Evolutionary conservation across 35 echinoderm and acorn worm species (phyloP).

Genomic region (Ptychodera flava): DNA sequence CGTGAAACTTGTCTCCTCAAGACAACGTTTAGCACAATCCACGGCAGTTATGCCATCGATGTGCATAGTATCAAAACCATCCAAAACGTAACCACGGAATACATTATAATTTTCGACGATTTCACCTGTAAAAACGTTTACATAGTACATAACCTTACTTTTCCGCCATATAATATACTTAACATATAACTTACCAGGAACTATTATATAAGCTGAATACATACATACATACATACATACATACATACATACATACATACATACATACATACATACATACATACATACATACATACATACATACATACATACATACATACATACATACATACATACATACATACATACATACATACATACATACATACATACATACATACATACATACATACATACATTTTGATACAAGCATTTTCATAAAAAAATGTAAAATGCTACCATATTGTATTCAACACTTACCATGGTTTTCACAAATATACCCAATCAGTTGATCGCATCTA

Average conservation of each 20-base stretch:
- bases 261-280: neutral
- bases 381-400: neutral
- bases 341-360: neutral
- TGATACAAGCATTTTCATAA: neutral
- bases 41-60: slow-evolving; percentile 51
- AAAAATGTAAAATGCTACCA: no score
- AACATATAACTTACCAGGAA: no score
- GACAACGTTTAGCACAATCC: slow-evolving; percentile 68
- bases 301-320: neutral
- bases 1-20: slow-evolving; percentile 46
- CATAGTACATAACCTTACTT: no score
- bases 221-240: neutral
- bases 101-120: slow-evolving; percentile 63
- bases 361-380: neutral
- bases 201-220: no score
- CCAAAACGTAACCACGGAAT: slow-evolving; percentile 34
- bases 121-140: slow-evolving; percentile 41
- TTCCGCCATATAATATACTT: no score
- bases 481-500: slow-evolving; percentile 4
- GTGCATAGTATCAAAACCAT: slow-evolving; percentile 48
- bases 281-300: neutral
- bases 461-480: no score
- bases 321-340: neutral
- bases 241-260: neutral
- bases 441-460: no score